Conservation (phyloP, 2,797 vertebrate species). For the Oreortyx pictus region DNA sequence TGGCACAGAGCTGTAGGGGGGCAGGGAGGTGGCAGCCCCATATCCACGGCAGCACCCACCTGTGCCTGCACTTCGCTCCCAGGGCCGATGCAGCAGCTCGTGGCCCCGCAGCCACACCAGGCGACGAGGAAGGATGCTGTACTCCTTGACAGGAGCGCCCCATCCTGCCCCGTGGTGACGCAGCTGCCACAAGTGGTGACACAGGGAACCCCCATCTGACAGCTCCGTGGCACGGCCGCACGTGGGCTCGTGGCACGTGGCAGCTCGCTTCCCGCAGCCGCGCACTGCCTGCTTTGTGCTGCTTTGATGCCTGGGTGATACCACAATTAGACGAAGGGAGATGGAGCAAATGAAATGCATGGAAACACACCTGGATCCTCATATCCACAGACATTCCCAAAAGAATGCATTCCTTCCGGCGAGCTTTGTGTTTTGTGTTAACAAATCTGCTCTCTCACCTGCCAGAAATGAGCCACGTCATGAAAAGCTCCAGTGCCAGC, state of each 20-base stretch:
- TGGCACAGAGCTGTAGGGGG: neutral
- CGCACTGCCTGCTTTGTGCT: slow-evolving; percentile 48
- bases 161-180: neutral
- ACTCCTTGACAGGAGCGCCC: neutral
- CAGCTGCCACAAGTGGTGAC: neutral
- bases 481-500: slow-evolving; percentile 37
- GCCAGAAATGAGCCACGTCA: slow-evolving; percentile 25
- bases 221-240: neutral
- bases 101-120: neutral
- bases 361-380: slow-evolving; percentile 19
- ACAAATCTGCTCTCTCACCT: slow-evolving; percentile 17
- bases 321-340: neutral
- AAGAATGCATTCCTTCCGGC: rapidly evolving
- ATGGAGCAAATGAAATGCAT: neutral
- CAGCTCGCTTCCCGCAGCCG: neutral
- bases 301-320: slow-evolving; percentile 42
- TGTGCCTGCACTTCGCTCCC: neutral
- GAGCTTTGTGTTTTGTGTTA: slow-evolving; percentile 15
- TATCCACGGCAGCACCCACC: neutral
- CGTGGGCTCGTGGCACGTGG: neutral
- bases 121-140: neutral
- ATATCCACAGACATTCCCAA: neutral
- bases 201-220: neutral
- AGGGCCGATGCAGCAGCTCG: neutral
- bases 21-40: neutral